Percentiles rank a stretch among this genome's conserved stretches.
These are phyloP conservation scores for Ctenomys sociabilis DNA, from an alignment of 2,113 vertebrate species.

Conservation along the genomic window DNA sequence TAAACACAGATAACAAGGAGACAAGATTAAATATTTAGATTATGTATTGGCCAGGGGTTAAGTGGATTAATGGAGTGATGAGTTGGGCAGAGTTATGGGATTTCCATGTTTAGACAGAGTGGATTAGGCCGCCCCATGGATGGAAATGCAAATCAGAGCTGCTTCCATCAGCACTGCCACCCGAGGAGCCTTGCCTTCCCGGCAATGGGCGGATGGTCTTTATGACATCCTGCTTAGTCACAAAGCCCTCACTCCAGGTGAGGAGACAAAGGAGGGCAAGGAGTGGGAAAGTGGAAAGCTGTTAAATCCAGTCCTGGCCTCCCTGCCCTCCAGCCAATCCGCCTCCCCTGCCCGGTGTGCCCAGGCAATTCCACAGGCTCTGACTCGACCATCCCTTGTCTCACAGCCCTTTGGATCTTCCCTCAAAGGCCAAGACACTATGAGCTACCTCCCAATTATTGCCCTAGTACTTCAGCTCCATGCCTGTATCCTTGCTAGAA, in stretches of 20 bases:
- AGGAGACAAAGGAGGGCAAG: slow-evolving; percentile 57
- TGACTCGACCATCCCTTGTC: neutral
- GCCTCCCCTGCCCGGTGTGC: neutral
- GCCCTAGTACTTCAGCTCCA: neutral
- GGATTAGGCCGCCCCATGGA: slow-evolving; percentile 68
- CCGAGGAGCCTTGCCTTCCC: slow-evolving; percentile 60
- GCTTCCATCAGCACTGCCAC: slow-evolving; percentile 60
- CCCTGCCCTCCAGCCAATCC: neutral
- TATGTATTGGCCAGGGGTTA: slow-evolving; percentile 76
- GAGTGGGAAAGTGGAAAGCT: slow-evolving; percentile 45
- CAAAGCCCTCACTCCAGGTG: neutral
- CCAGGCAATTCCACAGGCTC: slow-evolving; percentile 65
- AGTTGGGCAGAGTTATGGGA: slow-evolving; percentile 78
- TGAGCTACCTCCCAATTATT: slow-evolving; percentile 60
- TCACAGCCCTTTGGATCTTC: slow-evolving; percentile 69
- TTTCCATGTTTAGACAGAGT: slow-evolving; percentile 82
- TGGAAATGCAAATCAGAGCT: slow-evolving; percentile 73
- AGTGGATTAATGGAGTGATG: slow-evolving; percentile 81
- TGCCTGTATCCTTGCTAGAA: slow-evolving; percentile 33
- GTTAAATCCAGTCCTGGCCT: slow-evolving; percentile 29
- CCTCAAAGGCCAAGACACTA: slow-evolving; percentile 59
- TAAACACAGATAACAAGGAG: slow-evolving; percentile 81
- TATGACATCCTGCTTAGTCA: slow-evolving; percentile 64
- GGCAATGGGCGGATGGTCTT: neutral
- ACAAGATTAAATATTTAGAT: slow-evolving; percentile 82